These are phyloP conservation scores for Globodera rostochiensis DNA, from an alignment of 1,140 invertebrate genomes.

Conservation along the genomic window DNA sequence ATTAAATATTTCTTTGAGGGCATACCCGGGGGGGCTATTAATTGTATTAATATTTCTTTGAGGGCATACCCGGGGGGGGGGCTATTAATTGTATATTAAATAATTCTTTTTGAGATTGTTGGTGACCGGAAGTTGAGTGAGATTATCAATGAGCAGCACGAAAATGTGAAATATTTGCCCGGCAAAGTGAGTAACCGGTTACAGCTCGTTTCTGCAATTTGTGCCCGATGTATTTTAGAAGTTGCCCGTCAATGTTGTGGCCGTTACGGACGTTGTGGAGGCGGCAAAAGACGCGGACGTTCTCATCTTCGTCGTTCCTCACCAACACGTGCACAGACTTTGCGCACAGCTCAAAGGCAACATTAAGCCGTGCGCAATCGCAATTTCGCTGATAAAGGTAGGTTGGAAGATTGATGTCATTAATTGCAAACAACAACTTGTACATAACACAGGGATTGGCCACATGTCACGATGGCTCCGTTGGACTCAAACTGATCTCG, in stretches of 20 bases:
- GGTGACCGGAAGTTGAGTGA: conserved; percentile 93
- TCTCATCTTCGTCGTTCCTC: conserved; percentile 93
- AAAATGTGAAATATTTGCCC: conserved; percentile 97
- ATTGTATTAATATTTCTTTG: no score
- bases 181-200: conserved; percentile 74
- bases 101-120: conserved; percentile 70
- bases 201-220: no score
- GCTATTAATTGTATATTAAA: no score
- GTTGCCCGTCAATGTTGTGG: conserved; percentile 70
- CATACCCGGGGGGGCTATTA: no score
- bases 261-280: conserved; percentile 86
- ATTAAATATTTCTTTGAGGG: no score
- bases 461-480: conserved; percentile 61
- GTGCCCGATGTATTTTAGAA: not conserved
- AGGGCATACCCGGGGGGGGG: no score
- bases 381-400: conserved; percentile 92
- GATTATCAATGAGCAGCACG: conserved; percentile 95
- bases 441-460: conserved; percentile 49
- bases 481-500: conserved; percentile 93
- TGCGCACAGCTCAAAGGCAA: conserved; percentile 71
- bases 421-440: not conserved
- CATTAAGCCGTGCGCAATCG: conserved; percentile 86
- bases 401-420: no score
- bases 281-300: conserved; percentile 89
- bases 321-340: conserved; percentile 88